These are phyloP conservation scores for Siniperca scherzeri DNA, from an alignment of 2,797 vertebrate species.

Conservation along the genomic window DNA sequence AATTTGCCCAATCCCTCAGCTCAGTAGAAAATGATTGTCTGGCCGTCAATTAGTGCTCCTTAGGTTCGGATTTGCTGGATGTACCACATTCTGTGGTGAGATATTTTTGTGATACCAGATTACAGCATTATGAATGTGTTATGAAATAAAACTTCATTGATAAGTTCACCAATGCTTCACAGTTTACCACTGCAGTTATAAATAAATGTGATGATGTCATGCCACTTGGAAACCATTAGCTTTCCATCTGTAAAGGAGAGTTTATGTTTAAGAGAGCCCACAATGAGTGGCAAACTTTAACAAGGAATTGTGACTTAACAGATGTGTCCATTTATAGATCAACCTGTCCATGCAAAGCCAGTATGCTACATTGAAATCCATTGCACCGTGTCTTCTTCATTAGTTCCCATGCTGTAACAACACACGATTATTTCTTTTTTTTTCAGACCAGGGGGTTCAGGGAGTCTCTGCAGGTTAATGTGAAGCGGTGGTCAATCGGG, in stretches of 20 bases:
- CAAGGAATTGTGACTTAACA: conserved; percentile 40
- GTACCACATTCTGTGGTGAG: not conserved
- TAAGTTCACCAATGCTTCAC: conserved; percentile 9
- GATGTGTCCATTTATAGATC: conserved; percentile 66
- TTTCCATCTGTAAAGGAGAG: conserved; percentile 35
- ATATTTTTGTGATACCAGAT: conserved; percentile 18
- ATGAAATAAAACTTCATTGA: conserved; percentile 6
- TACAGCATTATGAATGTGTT: not conserved
- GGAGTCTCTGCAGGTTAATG: conserved; percentile 58
- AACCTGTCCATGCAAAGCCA: conserved; percentile 59
- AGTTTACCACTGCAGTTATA: conserved; percentile 18
- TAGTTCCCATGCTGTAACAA: conserved; percentile 54
- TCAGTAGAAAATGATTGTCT: conserved; percentile 54
- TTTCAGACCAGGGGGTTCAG: conserved; percentile 38
- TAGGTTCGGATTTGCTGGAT: conserved; percentile 18
- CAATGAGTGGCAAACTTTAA: conserved; percentile 38
- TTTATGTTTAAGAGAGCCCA: conserved; percentile 43
- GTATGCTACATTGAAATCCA: conserved; percentile 50
- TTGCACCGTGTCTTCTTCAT: conserved; percentile 50
- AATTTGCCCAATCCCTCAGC: conserved; percentile 48
- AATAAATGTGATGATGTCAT: conserved; percentile 22
- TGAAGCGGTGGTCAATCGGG: conserved; percentile 52
- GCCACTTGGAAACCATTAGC: conserved; percentile 65
- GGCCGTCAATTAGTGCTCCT: conserved; percentile 29
- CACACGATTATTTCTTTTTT: conserved; percentile 16